Percentiles rank a stretch among this genome's conserved stretches.
phyloP scores from a whole-genome alignment of 2,797 vertebrate species.

The Lepus oiostolus region DNA sequence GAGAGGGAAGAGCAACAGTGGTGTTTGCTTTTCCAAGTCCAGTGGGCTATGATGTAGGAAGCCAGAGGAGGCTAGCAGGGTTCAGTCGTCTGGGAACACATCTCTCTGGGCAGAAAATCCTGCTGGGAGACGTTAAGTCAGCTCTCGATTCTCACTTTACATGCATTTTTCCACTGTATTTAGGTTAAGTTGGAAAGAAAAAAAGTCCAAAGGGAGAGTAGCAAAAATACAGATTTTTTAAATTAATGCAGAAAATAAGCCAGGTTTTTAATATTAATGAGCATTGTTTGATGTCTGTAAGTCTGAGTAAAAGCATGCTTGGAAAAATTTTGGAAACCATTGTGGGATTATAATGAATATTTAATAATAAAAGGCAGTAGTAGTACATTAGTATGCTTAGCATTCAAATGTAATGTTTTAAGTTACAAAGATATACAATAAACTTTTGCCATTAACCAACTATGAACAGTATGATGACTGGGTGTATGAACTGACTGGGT shows the following conservation, averaged over 20 bases:
- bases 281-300: conserved; percentile 62
- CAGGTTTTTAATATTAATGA: conserved; percentile 68
- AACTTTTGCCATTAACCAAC: background rate
- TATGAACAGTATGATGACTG: background rate
- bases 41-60: background rate
- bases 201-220: conserved; percentile 12
- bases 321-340: conserved; percentile 41
- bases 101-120: conserved; percentile 4
- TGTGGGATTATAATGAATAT: conserved; percentile 56
- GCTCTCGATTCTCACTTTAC: background rate
- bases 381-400: background rate
- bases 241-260: conserved; percentile 61
- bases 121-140: background rate
- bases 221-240: conserved; percentile 56
- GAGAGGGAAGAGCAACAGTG: background rate
- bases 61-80: accelerated
- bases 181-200: background rate
- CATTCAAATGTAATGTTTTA: conserved; percentile 43
- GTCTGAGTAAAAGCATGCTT: conserved; percentile 68
- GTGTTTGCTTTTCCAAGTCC: background rate
- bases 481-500: too few species aligned
- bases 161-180: conserved; percentile 9
- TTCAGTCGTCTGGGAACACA: background rate
- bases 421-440: conserved; percentile 30
- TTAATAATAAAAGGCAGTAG: conserved; percentile 55